Percentiles rank a stretch among this genome's conserved stretches.
Evolutionary conservation across 2,797 vertebrate species (phyloP).

Genomic region (Siniperca undulata): DNA sequence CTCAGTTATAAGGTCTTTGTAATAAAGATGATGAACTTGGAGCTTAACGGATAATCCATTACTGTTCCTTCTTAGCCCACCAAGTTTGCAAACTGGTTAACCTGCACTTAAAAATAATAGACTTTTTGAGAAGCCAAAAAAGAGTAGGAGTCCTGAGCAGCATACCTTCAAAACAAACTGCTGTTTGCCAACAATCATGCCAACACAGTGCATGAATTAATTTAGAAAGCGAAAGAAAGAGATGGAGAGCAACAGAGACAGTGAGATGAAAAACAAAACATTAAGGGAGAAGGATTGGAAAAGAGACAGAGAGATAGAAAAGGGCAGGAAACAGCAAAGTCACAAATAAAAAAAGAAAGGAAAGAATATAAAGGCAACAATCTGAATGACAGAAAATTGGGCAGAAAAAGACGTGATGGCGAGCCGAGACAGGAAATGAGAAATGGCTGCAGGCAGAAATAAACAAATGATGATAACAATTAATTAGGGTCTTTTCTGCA

Average conservation of each 20-base stretch:
- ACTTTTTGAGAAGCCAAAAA: background rate
- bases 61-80: background rate
- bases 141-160: background rate
- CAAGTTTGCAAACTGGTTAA: background rate
- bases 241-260: background rate
- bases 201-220: background rate
- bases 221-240: background rate
- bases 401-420: constrained; percentile 23
- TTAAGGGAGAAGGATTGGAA: background rate
- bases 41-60: too few relatives aligned
- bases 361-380: background rate
- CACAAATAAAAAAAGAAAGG: background rate
- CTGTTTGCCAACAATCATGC: background rate
- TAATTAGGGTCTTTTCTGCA: constrained; percentile 67
- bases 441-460: constrained; percentile 56
- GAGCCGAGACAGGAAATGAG: constrained; percentile 49
- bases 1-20: too few relatives aligned
- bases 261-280: background rate
- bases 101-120: background rate
- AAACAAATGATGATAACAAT: constrained; percentile 65
- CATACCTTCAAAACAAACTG: background rate
- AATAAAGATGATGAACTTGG: too few relatives aligned
- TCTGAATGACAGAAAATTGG: constrained; percentile 36
- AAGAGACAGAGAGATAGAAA: background rate
- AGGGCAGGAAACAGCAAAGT: background rate